Percentiles rank a stretch among this genome's conserved stretches.
Evolutionary conservation across 2,113 vertebrate species (phyloP).

Genomic region (Megaceryle torquata): DNA sequence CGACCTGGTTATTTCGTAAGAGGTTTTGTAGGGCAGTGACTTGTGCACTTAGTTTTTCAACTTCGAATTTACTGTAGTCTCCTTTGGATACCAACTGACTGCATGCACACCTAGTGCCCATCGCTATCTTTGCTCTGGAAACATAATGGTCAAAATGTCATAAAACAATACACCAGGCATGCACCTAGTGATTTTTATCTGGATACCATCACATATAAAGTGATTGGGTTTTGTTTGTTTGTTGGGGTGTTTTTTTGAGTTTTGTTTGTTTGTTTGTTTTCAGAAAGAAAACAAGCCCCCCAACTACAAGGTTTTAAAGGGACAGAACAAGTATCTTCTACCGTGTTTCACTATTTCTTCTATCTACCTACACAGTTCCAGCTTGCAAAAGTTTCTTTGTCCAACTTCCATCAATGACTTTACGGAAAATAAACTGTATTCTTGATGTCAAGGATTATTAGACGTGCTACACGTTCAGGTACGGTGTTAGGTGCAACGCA

Average conservation of each 20-base stretch:
- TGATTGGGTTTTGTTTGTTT: background rate
- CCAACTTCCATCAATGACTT: background rate
- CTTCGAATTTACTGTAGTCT: background rate
- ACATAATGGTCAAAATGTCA: background rate
- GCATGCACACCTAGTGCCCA: background rate
- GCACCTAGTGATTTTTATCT: background rate
- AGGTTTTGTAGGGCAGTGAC: background rate
- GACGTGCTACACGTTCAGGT: accelerated
- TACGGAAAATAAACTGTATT: background rate
- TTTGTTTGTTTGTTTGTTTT: background rate
- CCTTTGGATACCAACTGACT: background rate
- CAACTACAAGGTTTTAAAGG: background rate
- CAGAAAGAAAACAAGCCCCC: background rate
- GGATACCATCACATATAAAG: background rate
- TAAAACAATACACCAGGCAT: background rate
- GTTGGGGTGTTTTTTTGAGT: no score
- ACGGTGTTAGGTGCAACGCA: accelerated
- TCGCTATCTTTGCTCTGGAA: background rate
- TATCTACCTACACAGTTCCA: background rate
- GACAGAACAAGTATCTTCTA: background rate
- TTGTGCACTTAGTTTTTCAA: background rate
- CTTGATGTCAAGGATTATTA: background rate
- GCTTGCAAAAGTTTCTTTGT: conserved; percentile 2
- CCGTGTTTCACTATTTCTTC: background rate
- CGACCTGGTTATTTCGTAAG: background rate